Conservation (phyloP, 2,888 invertebrate species). For the Encarsia formosa region DNA sequence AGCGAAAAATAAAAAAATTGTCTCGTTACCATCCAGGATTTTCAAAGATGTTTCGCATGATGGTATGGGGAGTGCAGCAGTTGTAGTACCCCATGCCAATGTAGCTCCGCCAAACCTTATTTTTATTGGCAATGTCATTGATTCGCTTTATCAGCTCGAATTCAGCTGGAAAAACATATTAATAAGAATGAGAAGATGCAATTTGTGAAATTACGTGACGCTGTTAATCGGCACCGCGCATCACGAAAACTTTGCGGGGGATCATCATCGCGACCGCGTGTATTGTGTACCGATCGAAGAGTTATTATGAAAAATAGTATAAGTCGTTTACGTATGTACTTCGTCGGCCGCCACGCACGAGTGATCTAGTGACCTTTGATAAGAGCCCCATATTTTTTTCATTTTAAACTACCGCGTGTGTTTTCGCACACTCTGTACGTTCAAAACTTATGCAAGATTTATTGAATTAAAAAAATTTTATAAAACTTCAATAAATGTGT, state of each 20-base stretch:
- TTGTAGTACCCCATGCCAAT: slow-evolving; percentile 99
- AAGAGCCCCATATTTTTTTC: slow-evolving; percentile 2
- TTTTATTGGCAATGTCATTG: slow-evolving; percentile 74
- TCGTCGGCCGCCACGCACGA: slow-evolving; percentile 7
- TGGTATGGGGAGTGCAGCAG: slow-evolving; percentile 92
- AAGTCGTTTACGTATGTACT: slow-evolving; percentile 5
- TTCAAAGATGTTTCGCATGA: slow-evolving; percentile 94
- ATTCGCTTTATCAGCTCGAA: slow-evolving; percentile 81
- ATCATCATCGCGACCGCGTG: background rate
- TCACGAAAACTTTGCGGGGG: slow-evolving; percentile 16
- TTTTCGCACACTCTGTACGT: too few relatives aligned
- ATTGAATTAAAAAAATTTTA: too few relatives aligned
- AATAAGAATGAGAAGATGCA: background rate
- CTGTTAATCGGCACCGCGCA: background rate
- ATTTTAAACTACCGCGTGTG: too few relatives aligned
- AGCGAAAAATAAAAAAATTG: background rate
- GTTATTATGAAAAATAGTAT: too few relatives aligned
- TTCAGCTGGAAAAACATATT: slow-evolving; percentile 67
- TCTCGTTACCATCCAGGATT: slow-evolving; percentile 91
- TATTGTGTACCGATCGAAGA: background rate
- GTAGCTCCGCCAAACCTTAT: slow-evolving; percentile 91
- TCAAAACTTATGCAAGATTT: too few relatives aligned
- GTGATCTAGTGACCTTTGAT: slow-evolving; percentile 20
- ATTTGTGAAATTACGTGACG: background rate
- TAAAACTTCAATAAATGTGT: too few relatives aligned